Evolutionary conservation across 2,113 vertebrate genomes (phyloP), one percentile per base, ranked within the genome.

Genomic region (Cyprinodon brontotheroides): DNA sequence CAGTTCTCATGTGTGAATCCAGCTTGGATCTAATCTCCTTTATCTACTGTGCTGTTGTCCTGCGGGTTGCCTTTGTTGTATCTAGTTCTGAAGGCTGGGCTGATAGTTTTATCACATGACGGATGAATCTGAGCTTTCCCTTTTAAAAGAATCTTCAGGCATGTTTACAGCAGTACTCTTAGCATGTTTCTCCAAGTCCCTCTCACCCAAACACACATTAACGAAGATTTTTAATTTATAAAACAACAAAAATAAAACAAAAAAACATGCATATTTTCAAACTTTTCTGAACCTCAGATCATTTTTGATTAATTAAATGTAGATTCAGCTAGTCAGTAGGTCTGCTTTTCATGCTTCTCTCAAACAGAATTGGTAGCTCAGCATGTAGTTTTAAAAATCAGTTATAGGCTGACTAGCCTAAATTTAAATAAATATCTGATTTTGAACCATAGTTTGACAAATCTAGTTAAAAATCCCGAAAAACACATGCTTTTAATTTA

Each of bases 21-120:
- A 66, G 47, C 68, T 83, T 48, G 71, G 15, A 83, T 88, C 88
- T 89, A 86, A 89, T 91, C 86, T 78, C 64, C 61, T 41, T 66
- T 68, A 86, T 89, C 89, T 91, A 67, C 82, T 57, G 45, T 39
- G 73, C 68, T 47, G 70, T 85, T 89, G 74, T 86, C 86, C 61
- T 72, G 68, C n/a, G 0, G 40, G 70, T 63, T 65, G 65, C 40
- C 71, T 78, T 74, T 10, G 59, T 68, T 84, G 69, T 79, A 76
- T 87, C 75, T 68, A 77, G 73, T 76, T 81, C 74, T 79, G 76
- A 74, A 71, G 38, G n/a, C 76, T 68, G 41, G 4, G 39, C 63
- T 63, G 81, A 89, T 82, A 79, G 65, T 65, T 70, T 82, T 71
- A 85, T 72, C 78, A 50, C 48, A 47, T 61, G 67, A 70, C 65